phyloP scores from a whole-genome alignment of 2,113 vertebrate genomes.

The Eulemur rufifrons region DNA sequence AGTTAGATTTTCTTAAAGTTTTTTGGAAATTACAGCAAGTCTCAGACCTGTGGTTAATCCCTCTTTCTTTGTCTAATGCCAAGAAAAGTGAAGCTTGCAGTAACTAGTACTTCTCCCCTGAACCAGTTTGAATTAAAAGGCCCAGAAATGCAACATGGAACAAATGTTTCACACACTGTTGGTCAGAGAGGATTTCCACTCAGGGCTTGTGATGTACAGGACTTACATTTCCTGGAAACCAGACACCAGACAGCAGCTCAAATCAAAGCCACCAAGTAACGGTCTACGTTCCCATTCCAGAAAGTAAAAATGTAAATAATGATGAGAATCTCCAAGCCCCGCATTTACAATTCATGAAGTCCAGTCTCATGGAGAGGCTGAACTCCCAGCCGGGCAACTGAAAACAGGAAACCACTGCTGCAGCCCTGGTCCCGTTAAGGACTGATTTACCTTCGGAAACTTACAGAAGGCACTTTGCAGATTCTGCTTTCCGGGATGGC shows the following conservation, averaged over 20 bases:
- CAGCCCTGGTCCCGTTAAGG: background rate
- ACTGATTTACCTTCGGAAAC: conserved; percentile 31
- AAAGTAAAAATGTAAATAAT: background rate
- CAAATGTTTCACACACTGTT: background rate
- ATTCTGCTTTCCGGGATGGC: conserved; percentile 5
- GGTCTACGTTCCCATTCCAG: background rate
- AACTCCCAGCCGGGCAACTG: background rate
- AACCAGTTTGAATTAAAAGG: background rate
- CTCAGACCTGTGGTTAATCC: background rate
- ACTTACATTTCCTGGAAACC: background rate
- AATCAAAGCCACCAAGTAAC: background rate
- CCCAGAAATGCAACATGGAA: background rate
- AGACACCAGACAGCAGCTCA: background rate
- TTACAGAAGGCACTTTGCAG: background rate
- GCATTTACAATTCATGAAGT: background rate
- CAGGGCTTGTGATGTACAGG: rapidly evolving
- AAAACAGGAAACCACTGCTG: background rate
- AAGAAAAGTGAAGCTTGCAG: background rate
- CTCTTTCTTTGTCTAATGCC: background rate
- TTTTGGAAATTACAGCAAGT: background rate
- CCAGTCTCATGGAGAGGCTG: background rate
- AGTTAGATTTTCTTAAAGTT: background rate
- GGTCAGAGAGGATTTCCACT: background rate
- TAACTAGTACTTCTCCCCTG: background rate
- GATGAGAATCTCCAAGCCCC: background rate